Evolutionary conservation across 2,888 invertebrate species (phyloP).

Genomic region (Lymantria dispar): DNA sequence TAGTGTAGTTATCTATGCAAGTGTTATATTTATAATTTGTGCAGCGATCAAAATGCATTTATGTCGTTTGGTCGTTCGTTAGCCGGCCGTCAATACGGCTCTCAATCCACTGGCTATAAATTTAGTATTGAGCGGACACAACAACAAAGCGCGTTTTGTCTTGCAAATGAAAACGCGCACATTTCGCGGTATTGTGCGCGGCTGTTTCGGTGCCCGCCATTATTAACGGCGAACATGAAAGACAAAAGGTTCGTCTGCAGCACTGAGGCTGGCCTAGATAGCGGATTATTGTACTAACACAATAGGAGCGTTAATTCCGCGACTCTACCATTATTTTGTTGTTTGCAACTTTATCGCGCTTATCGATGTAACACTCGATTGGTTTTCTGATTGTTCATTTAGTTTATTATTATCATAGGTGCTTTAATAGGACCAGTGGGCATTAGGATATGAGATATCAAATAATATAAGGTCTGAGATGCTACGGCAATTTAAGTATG

Average conservation of each 20-base stretch:
- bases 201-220: constrained; percentile 82
- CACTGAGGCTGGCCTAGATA: constrained; percentile 82
- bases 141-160: constrained; percentile 83
- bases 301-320: constrained; percentile 81
- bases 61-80: constrained; percentile 72
- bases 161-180: constrained; percentile 83
- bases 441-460: too few species aligned
- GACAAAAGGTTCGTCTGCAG: constrained; percentile 83
- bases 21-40: constrained; percentile 3
- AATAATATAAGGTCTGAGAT: too few species aligned
- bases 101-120: constrained; percentile 79
- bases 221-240: constrained; percentile 83
- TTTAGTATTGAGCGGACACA: constrained; percentile 80
- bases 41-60: constrained; percentile 73
- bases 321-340: constrained; percentile 79
- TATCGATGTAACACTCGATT: constrained; percentile 64
- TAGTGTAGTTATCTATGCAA: background rate
- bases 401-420: background rate
- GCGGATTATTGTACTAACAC: constrained; percentile 83
- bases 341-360: constrained; percentile 78
- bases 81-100: constrained; percentile 75
- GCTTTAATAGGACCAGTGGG: too few species aligned
- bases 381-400: constrained; percentile 29
- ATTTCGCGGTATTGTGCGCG: constrained; percentile 82
- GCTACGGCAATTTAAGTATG: too few species aligned